Base-by-base conservation (phyloP, 2,888 invertebrate genomes). In the Diarsia brunnea region DNA sequence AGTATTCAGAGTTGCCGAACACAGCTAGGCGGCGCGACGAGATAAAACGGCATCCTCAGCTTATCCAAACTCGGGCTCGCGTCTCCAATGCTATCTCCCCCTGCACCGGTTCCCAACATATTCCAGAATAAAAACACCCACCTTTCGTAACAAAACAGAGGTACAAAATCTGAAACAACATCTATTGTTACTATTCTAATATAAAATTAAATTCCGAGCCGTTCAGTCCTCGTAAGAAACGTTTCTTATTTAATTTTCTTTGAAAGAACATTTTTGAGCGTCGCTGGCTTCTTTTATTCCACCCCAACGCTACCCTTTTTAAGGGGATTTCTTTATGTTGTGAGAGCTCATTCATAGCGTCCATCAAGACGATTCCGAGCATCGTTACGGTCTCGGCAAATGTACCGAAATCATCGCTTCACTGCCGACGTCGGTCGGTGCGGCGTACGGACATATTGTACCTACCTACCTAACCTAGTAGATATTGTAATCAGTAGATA, bases 351-450 rank as follows among this genome's bases (percentile, higher is more conserved):
- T 97, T 97, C 95, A 94, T 95, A 97, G 97, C 97, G 97, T 97
- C 97, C 97, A 97, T 97, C 97, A 97, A 96, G 97, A 96, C 97
- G 95, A 97, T 97, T 97, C 97, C 94, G 94, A 94, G 95, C 94
- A 95, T 97, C 97, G 97, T 97, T 97, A 97, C 97, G 97, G 97
- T 97, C 97, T 96, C 94, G 95, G 95, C 95, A 97, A 97, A 97
- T 97, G 97, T 97, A 96, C 94, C 95, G 95, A 96, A 96, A 96
- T 96, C 96, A 96, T 96, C 96, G 96, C 94, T 95, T 95, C 94
- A 95, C 92, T 94, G 94, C 94, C 92, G 92, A 90, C 92, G 91
- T 88, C 92, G 89, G 91, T 90, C 88, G 90, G 89, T 90, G 86
- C 84, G 87, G 88, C 88, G 90, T 90, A 90, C 93, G 91, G 93